Percentiles rank a stretch among this genome's conserved stretches.
phyloP scores from a whole-genome alignment of 2,797 vertebrate genomes.

The Acrocephalus scirpaceus region DNA sequence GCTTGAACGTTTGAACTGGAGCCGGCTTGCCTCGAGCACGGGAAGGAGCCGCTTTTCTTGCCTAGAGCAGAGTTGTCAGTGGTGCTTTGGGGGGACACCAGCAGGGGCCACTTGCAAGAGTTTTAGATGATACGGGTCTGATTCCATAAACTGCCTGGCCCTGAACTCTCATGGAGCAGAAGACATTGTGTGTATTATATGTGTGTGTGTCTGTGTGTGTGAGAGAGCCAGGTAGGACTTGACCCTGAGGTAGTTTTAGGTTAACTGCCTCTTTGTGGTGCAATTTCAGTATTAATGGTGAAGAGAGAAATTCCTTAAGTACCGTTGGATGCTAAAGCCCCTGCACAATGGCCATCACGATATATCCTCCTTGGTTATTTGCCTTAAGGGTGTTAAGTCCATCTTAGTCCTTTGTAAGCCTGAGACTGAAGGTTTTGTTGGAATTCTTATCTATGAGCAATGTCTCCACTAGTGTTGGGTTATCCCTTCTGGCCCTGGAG shows the following conservation, averaged over 20 bases:
- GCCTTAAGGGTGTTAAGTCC: background rate
- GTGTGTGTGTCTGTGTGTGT: background rate
- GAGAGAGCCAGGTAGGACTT: background rate
- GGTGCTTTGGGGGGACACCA: background rate
- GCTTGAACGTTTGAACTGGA: slow-evolving; percentile 54
- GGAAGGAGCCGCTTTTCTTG: background rate
- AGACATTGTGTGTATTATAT: background rate
- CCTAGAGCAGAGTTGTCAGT: background rate
- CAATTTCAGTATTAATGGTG: background rate
- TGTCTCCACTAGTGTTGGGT: background rate
- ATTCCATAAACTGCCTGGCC: background rate
- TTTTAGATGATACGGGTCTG: background rate
- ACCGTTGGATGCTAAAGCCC: background rate
- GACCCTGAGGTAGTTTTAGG: background rate
- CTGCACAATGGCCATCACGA: background rate
- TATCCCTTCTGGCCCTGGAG: background rate
- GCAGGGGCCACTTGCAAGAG: background rate
- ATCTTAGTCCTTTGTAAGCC: background rate
- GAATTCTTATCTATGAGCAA: background rate
- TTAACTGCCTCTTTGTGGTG: background rate
- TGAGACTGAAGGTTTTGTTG: background rate
- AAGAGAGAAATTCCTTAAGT: slow-evolving; percentile 9
- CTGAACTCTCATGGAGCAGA: background rate
- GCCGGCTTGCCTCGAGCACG: background rate
- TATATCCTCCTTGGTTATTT: background rate